Base-by-base conservation (phyloP, 2,113 vertebrate genomes). In the Platichthys flesus region DNA sequence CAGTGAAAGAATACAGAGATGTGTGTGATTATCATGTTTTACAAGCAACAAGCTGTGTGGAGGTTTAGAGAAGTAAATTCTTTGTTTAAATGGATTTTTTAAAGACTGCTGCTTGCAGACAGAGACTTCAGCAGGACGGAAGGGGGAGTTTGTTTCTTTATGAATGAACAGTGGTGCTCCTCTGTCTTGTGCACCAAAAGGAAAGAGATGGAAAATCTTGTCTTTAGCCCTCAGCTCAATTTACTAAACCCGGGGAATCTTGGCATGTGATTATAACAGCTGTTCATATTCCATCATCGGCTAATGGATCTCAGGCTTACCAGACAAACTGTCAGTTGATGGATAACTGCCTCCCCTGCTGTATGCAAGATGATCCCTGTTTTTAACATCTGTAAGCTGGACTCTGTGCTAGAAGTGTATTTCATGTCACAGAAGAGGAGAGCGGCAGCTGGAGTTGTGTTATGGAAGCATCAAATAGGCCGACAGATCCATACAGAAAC, bases 391-490 rank as follows among this genome's bases (percentile, higher is more conserved):
- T 63, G 14, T 2, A 24, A 45, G 42, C n/a, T 47, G 21, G 56
- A 28, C 24, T 58, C 56, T 8, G 23, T 15, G 24, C 40, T n/a
- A n/a, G 64, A 7, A 13, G 45, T 66, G n/a, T 5, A 8, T 51
- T 66, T 28, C 45, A 26, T 4, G 24, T 26, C 45, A 26, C 23
- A 28, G 15, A 49, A 20, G 45, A n/a, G 47, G 64, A n/a, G 47
- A 28, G 47, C 28, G 7, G 64, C 23, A 66, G 47, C 47, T 52
- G 45, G 42, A 65, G 21, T 26, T 47, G 40, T 64, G 61, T 64
- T 1, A 51, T 18, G 45, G 45, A 42, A 65, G 51, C 23, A 47
- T 64, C 62, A 26, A 49, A 49, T 12, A 18, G 21, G 23, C 15
- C 15, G 5, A 31, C 63, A 51, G 47, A 51, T 66, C 26, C 9